phyloP scores from a whole-genome alignment of 2,113 vertebrate species.

The Sebastes fasciatus region DNA sequence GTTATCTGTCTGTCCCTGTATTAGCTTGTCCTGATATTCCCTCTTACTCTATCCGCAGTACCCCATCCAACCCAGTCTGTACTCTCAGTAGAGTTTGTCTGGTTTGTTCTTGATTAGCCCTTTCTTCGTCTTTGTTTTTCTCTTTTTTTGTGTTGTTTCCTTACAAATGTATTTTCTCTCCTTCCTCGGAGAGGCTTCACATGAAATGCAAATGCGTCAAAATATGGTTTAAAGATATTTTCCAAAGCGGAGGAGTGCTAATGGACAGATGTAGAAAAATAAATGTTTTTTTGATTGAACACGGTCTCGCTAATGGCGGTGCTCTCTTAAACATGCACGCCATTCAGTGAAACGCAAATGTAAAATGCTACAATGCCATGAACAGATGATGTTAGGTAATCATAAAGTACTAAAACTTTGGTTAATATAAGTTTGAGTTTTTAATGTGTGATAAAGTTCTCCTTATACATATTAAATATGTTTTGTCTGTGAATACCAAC shows the following conservation, averaged over 20 bases:
- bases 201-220: constrained; percentile 17
- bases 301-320: not conserved
- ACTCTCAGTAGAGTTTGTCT: constrained; percentile 10
- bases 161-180: constrained; percentile 1
- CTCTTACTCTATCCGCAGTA: not conserved
- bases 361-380: not conserved
- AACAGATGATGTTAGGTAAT: not conserved
- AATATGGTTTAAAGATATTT: not conserved
- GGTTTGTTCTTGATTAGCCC: not conserved
- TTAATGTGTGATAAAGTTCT: not conserved
- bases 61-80: not conserved
- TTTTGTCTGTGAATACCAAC: not conserved
- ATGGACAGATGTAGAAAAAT: not conserved
- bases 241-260: not conserved
- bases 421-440: not conserved
- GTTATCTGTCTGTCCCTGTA: not conserved
- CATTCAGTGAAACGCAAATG: not conserved
- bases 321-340: not conserved
- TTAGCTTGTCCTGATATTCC: not conserved
- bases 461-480: not conserved
- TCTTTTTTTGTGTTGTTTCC: not conserved
- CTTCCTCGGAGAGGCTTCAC: not conserved
- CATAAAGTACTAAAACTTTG: not conserved
- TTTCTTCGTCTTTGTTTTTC: not conserved
- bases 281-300: not conserved